phyloP scores from a whole-genome alignment of 2,113 vertebrate genomes.

The Pangasianodon gigas region DNA sequence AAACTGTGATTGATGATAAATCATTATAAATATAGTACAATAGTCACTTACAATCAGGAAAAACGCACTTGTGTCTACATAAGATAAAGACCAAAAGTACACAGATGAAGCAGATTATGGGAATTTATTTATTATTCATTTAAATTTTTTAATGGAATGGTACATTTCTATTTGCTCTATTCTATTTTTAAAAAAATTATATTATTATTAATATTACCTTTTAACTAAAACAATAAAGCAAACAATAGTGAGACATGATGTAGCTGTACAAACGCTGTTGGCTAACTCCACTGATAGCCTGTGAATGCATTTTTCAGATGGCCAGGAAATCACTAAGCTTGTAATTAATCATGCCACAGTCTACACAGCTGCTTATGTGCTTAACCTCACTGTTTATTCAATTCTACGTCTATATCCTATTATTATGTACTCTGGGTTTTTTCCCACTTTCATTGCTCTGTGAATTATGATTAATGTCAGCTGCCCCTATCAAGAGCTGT shows the following conservation, averaged over 20 bases:
- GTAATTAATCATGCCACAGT: neutral
- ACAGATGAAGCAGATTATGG: neutral
- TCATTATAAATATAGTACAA: neutral
- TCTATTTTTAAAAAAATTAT: no score
- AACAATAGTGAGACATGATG: neutral
- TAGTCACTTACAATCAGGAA: neutral
- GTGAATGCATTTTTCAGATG: conserved; percentile 15
- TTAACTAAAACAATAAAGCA: neutral
- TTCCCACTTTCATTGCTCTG: neutral
- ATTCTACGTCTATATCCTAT: neutral
- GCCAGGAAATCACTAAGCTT: neutral
- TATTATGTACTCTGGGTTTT: neutral
- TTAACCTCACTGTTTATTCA: neutral
- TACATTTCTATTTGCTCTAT: neutral
- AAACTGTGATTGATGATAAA: conserved; percentile 3
- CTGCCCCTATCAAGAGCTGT: no score
- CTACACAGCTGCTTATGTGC: neutral
- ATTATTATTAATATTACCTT: no score
- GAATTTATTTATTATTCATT: neutral
- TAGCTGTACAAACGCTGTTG: neutral
- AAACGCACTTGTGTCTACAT: neutral
- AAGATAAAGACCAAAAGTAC: neutral
- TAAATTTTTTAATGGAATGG: neutral
- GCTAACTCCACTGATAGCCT: neutral
- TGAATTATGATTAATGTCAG: neutral